A percentile compares a stretch with the other conserved stretches of the same genome.
Conservation (phyloP, 2,888 invertebrate genomes). For the Pollenia angustigena region DNA sequence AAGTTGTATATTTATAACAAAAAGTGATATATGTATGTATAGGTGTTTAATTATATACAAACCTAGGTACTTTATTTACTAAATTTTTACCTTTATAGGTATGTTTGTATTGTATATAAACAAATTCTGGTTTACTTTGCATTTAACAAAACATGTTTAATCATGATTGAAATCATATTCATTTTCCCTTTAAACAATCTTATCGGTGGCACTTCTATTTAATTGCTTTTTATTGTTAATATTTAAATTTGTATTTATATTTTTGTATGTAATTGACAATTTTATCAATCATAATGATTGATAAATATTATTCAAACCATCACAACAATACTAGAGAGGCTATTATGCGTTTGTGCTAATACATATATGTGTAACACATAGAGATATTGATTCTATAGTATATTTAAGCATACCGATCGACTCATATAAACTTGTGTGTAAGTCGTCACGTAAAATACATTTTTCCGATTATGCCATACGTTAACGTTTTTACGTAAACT, state of each 20-base stretch:
- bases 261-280: neutral
- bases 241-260: neutral
- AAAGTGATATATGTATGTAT: neutral
- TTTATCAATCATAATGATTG: neutral
- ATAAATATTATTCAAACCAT: no score
- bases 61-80: neutral
- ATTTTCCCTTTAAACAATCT: neutral
- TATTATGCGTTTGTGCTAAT: no score
- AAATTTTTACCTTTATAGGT: neutral
- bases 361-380: no score
- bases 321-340: no score
- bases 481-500: no score
- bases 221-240: neutral
- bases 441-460: no score
- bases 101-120: neutral
- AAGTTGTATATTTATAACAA: constrained; percentile 25
- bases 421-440: no score
- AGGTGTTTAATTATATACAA: neutral
- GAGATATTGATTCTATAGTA: no score
- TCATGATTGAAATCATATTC: neutral
- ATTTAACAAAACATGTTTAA: neutral
- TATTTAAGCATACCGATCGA: no score
- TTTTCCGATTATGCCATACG: no score
- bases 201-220: neutral
- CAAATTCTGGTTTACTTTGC: neutral